Evolutionary conservation across 2,113 vertebrate species (phyloP).

Genomic region (Cheirogaleus medius): DNA sequence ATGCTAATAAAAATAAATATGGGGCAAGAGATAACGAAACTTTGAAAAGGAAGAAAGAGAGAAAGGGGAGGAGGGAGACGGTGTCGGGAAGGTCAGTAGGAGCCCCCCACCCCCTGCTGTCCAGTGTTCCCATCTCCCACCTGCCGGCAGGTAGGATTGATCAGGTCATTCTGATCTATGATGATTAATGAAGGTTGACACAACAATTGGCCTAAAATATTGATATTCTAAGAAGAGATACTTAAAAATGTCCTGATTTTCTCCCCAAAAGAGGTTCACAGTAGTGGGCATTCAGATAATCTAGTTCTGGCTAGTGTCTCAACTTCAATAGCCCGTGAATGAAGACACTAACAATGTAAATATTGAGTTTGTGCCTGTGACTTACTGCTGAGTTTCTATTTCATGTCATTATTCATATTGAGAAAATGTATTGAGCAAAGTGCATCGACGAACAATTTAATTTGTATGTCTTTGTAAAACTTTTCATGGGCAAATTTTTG

Average conservation of each 20-base stretch:
- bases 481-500: neutral
- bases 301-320: neutral
- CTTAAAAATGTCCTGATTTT: neutral
- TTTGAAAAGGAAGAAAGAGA: neutral
- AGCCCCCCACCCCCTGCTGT: neutral
- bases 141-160: neutral
- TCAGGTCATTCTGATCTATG: neutral
- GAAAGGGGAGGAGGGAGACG: too few species aligned
- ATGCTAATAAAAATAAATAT: neutral
- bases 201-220: neutral
- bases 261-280: neutral
- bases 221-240: neutral
- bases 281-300: too few species aligned
- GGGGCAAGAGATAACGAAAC: too few species aligned
- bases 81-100: neutral
- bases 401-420: neutral
- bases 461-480: neutral
- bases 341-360: neutral
- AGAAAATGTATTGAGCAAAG: neutral
- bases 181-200: neutral
- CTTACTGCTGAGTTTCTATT: neutral
- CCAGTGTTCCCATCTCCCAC: rapidly evolving
- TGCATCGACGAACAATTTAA: neutral
- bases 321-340: rapidly evolving
- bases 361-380: rapidly evolving